Evolutionary conservation across 2,888 invertebrate genomes (phyloP), one percentile per base, ranked within the genome.

Genomic region (Geophilus truncorum): DNA sequence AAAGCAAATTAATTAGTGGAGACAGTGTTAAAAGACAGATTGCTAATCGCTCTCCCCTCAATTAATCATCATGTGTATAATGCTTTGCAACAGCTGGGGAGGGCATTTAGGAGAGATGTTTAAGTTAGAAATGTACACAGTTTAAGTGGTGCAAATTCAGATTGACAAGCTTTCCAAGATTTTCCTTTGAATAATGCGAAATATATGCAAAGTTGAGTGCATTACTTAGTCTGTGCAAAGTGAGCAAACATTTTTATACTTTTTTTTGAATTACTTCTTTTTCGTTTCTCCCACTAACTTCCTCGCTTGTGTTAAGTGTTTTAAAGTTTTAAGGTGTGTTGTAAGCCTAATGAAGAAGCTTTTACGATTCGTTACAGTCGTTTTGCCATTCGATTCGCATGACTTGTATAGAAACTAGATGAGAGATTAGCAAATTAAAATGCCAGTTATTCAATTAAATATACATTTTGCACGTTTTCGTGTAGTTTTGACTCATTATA

Each of bases 11-110:
- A 79, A 79, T 79, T 79, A 79, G 40, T 79, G 51, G 79, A 79
- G 79, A 79, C 79, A 45, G 79, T 79, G 79, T 79, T 79, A 79
- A 79, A 79, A 79, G 79, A 79, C 79, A 79, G 79, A 79, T 79
- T 79, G 79, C 79, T 79, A 79, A 79, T 79, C 79, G 34, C 79
- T 79, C 25, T 51, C 23, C 79, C 79, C 79, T 79, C 51, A 40
- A 79, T 79, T 79, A 79, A 79, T 79, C 79, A 79, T 79, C 79
- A 79, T 79, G 45, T 34, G 78, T 77, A 51, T 79, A 79, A 79
- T 23, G 79, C 45, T 32, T 23, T 15, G 79, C 79, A 79, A 79
- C 79, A 79, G 79, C 79, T 79, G 79, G 45, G 34, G 32, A 79
- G 79, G 51, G 79, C 79, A 79, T 79, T 79, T 79, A 51, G 45